phyloP scores from a whole-genome alignment of 2,888 invertebrate species.

The Andricus quercusramuli region DNA sequence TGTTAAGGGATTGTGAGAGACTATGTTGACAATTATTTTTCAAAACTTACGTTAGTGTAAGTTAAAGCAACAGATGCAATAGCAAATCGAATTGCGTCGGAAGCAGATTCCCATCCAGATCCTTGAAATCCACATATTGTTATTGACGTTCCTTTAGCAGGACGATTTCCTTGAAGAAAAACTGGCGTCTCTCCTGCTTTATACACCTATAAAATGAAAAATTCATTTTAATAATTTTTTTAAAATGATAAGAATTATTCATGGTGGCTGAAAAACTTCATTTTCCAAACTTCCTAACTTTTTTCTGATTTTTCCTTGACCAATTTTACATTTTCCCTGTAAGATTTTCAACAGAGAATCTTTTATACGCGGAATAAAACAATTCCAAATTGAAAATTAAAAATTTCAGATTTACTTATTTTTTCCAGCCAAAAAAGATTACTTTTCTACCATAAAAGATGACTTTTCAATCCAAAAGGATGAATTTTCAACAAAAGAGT shows the following conservation, averaged over 20 bases:
- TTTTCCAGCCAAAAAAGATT: too few relatives aligned
- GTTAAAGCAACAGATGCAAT: slow-evolving; percentile 84
- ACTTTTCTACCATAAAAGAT: too few relatives aligned
- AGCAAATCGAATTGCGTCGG: slow-evolving; percentile 81
- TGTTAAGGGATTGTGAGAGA: not conserved
- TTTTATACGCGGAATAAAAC: too few relatives aligned
- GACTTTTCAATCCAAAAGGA: too few relatives aligned
- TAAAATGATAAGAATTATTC: not conserved
- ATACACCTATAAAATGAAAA: slow-evolving; percentile 50
- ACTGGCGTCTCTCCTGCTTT: slow-evolving; percentile 30
- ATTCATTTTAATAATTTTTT: slow-evolving; percentile 26
- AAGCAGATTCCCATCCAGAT: slow-evolving; percentile 80
- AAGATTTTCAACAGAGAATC: too few relatives aligned
- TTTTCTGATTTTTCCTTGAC: too few relatives aligned
- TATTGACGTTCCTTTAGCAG: slow-evolving; percentile 87
- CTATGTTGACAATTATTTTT: not conserved
- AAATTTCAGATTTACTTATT: too few relatives aligned
- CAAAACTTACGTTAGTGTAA: slow-evolving; percentile 80
- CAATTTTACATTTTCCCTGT: too few relatives aligned
- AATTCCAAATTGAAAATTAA: too few relatives aligned
- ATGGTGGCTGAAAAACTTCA: too few relatives aligned
- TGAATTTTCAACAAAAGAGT: too few relatives aligned
- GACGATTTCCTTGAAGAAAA: slow-evolving; percentile 77
- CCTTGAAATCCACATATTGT: slow-evolving; percentile 85
- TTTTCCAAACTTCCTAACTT: too few relatives aligned